Conservation (phyloP, 2,113 vertebrate genomes). For the Diadophis punctatus region DNA sequence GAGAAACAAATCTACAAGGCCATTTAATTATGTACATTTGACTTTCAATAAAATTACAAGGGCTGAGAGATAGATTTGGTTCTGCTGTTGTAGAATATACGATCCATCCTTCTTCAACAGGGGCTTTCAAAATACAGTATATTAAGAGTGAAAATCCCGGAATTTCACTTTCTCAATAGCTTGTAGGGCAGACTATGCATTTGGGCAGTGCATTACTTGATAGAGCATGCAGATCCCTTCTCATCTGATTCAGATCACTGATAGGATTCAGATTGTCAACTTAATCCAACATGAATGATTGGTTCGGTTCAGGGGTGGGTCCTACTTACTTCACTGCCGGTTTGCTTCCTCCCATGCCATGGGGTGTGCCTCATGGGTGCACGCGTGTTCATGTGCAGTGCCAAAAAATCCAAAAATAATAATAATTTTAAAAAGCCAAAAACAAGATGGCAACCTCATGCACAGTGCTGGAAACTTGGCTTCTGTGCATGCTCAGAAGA, state of each 20-base stretch:
- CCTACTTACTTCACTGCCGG: too few species aligned
- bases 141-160: neutral
- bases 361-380: too few species aligned
- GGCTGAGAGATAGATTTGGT: neutral
- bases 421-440: too few species aligned
- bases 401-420: too few species aligned
- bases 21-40: constrained; percentile 16
- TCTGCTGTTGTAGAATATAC: neutral
- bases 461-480: too few species aligned
- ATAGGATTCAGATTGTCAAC: neutral
- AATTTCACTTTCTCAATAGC: neutral
- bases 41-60: neutral
- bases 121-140: neutral
- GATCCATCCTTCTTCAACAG: neutral
- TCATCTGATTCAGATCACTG: neutral
- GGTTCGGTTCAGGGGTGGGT: neutral
- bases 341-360: too few species aligned
- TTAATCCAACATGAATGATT: neutral
- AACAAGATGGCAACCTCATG: too few species aligned
- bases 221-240: neutral
- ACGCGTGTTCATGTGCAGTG: too few species aligned
- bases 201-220: neutral
- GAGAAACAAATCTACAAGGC: constrained; percentile 51
- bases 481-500: too few species aligned
- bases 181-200: neutral